Conservation (phyloP, 2,113 vertebrate species). For the Gila orcuttii region DNA sequence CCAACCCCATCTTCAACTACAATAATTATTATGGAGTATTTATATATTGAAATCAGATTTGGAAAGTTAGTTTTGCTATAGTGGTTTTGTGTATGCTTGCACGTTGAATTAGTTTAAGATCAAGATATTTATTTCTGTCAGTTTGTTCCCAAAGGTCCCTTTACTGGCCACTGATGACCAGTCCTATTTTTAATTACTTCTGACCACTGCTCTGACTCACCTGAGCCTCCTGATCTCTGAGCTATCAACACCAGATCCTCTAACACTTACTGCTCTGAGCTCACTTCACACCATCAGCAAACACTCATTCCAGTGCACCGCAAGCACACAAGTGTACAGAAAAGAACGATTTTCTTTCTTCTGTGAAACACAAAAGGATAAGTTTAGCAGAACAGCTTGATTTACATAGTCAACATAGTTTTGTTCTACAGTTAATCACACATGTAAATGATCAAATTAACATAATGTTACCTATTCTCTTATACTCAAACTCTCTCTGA, state of each 20-base stretch:
- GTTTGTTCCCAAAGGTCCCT: not conserved
- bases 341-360: not conserved
- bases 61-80: not conserved
- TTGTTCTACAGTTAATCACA: not conserved
- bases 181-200: constrained; percentile 3
- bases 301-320: not conserved
- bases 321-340: not conserved
- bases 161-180: constrained; percentile 4
- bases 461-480: not conserved
- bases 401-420: too few relatives aligned
- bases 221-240: constrained; percentile 4
- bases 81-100: not conserved
- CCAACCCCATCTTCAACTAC: not conserved
- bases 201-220: not conserved
- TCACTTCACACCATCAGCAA: not conserved
- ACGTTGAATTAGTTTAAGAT: not conserved
- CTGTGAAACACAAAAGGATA: not conserved
- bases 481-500: not conserved
- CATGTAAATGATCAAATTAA: not conserved
- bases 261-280: not conserved
- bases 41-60: not conserved
- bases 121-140: not conserved
- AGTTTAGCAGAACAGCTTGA: not conserved
- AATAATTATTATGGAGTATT: not conserved
- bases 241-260: not conserved